Evolutionary conservation across 2,113 vertebrate genomes (phyloP).

Genomic region (Nesoenas mayeri): DNA sequence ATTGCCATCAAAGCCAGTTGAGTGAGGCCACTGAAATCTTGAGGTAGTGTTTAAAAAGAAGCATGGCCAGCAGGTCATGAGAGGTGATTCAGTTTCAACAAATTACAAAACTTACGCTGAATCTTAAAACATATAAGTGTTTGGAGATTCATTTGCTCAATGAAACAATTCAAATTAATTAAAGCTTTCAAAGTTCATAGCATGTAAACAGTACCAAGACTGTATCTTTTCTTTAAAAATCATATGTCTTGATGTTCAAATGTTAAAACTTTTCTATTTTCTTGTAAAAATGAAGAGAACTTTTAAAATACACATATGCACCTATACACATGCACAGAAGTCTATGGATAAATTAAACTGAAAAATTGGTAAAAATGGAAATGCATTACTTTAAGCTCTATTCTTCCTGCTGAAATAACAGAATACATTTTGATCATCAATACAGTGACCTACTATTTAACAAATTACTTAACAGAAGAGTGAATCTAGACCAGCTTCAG

Average conservation of each 20-base stretch:
- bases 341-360: background rate
- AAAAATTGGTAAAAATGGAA: background rate
- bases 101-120: background rate
- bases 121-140: background rate
- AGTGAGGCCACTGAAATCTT: background rate
- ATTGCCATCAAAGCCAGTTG: background rate
- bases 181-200: background rate
- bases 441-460: background rate
- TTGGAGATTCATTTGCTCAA: background rate
- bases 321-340: background rate
- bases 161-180: background rate
- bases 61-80: accelerated
- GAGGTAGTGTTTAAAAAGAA: background rate
- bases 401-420: background rate
- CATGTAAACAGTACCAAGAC: background rate
- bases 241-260: background rate
- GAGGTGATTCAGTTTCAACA: background rate
- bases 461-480: background rate
- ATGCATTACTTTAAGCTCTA: background rate
- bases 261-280: background rate
- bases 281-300: background rate
- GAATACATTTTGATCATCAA: background rate
- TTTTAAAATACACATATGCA: background rate
- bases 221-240: background rate
- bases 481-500: background rate